Evolutionary conservation across 2,113 vertebrate species (phyloP).

Genomic region (Calypte anna): DNA sequence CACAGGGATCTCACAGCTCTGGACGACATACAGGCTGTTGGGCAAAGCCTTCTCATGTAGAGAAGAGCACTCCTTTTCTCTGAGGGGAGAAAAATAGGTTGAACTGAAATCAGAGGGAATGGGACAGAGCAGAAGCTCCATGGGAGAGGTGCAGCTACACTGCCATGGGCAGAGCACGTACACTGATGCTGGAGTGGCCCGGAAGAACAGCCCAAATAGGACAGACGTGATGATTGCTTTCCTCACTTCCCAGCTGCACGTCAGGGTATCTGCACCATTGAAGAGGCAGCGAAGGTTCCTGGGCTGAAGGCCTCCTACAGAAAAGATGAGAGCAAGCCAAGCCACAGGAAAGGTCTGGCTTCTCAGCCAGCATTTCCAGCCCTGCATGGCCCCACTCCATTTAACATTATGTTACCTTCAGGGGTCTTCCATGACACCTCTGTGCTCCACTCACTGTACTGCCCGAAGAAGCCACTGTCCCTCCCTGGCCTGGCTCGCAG

Average conservation of each 20-base stretch:
- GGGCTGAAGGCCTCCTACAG: neutral
- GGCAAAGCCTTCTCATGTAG: neutral
- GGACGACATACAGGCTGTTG: neutral
- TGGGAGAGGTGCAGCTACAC: neutral
- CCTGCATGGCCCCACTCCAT: accelerated
- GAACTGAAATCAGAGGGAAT: neutral
- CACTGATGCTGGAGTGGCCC: neutral
- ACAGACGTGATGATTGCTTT: conserved; percentile 53
- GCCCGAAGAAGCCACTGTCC: neutral
- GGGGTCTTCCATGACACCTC: conserved; percentile 52
- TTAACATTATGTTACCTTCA: conserved; percentile 71
- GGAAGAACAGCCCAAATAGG: conserved; percentile 75
- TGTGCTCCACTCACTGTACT: conserved; percentile 68
- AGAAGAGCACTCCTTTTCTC: conserved; percentile 60
- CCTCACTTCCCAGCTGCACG: conserved; percentile 76
- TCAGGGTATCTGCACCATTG: neutral
- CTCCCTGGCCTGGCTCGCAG: conserved; percentile 36
- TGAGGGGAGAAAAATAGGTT: neutral
- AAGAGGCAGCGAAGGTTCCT: neutral
- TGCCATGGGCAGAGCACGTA: neutral
- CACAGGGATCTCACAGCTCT: conserved; percentile 66
- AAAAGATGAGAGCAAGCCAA: neutral
- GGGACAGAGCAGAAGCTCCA: neutral
- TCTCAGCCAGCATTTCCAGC: neutral
- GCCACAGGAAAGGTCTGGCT: neutral